Conservation (phyloP, 2,888 invertebrate species). For the Biston stratarius region DNA sequence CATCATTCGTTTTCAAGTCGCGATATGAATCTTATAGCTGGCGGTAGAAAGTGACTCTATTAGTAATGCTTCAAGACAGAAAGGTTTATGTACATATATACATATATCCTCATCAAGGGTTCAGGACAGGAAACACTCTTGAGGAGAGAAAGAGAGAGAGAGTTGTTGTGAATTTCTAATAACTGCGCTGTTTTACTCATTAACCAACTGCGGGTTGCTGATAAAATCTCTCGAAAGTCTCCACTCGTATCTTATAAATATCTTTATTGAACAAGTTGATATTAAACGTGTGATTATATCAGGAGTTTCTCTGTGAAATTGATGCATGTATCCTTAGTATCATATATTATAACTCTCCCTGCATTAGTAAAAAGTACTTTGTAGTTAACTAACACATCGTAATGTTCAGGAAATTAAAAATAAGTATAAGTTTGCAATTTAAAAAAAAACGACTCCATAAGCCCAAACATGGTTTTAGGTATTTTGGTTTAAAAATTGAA, state of each 20-base stretch:
- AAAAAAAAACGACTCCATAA: too few relatives aligned
- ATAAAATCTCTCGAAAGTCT: slow-evolving; percentile 25
- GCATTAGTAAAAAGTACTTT: neutral
- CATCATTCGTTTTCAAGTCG: too few relatives aligned
- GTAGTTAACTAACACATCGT: too few relatives aligned
- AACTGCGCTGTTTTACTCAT: slow-evolving; percentile 24
- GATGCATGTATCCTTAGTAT: neutral
- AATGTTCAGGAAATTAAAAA: too few relatives aligned
- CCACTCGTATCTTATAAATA: slow-evolving; percentile 18
- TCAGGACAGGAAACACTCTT: slow-evolving; percentile 14
- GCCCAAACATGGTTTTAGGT: too few relatives aligned
- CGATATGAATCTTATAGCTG: neutral
- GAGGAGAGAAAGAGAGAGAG: slow-evolving; percentile 10
- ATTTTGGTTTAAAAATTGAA: too few relatives aligned
- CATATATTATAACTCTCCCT: neutral
- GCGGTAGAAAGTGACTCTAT: neutral
- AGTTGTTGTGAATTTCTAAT: slow-evolving; percentile 30
- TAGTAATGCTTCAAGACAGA: neutral
- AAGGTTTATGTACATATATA: neutral
- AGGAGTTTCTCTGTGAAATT: slow-evolving; percentile 1
- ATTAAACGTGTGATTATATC: slow-evolving; percentile 5
- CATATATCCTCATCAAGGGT: slow-evolving; percentile 1
- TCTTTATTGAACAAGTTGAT: slow-evolving; percentile 10
- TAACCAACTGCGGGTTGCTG: slow-evolving; percentile 3
- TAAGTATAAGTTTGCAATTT: too few relatives aligned